A percentile compares a stretch with the other conserved stretches of the same genome.
Conservation (phyloP, 2,888 invertebrate genomes). For the Oligia strigilis region DNA sequence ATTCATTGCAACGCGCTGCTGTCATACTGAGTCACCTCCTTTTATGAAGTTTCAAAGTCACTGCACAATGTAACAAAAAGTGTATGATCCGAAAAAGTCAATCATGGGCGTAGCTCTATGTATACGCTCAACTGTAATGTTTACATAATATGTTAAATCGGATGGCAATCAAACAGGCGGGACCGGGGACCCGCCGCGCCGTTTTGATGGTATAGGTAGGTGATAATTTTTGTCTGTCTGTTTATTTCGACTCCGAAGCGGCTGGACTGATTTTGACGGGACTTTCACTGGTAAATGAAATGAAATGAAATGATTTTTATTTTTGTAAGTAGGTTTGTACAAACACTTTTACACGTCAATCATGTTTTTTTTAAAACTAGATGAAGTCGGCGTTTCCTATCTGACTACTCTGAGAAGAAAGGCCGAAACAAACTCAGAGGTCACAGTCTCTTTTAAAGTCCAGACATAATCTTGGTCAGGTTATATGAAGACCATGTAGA, state of each 20-base stretch:
- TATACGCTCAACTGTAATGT: background rate
- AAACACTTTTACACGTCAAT: no score
- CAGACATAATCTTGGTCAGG: no score
- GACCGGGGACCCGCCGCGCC: background rate
- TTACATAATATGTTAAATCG: background rate
- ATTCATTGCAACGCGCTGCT: constrained; percentile 52
- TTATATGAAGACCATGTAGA: no score
- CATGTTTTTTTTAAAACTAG: no score
- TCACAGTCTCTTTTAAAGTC: no score
- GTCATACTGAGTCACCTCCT: constrained; percentile 52
- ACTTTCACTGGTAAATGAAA: background rate
- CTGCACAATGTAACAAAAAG: background rate
- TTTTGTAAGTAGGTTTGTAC: no score
- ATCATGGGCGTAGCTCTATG: background rate
- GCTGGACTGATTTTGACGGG: background rate
- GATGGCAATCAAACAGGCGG: background rate
- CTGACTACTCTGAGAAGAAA: no score
- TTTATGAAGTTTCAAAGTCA: constrained; percentile 59
- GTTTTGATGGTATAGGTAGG: background rate
- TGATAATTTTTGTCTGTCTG: no score
- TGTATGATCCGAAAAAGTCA: background rate
- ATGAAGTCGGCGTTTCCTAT: no score
- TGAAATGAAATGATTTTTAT: no score
- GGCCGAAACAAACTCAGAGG: no score
- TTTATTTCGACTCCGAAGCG: background rate